Percentiles rank a stretch among this genome's conserved stretches.
Evolutionary conservation across 2,113 vertebrate genomes (phyloP).

Genomic region (Vulpes vulpes): DNA sequence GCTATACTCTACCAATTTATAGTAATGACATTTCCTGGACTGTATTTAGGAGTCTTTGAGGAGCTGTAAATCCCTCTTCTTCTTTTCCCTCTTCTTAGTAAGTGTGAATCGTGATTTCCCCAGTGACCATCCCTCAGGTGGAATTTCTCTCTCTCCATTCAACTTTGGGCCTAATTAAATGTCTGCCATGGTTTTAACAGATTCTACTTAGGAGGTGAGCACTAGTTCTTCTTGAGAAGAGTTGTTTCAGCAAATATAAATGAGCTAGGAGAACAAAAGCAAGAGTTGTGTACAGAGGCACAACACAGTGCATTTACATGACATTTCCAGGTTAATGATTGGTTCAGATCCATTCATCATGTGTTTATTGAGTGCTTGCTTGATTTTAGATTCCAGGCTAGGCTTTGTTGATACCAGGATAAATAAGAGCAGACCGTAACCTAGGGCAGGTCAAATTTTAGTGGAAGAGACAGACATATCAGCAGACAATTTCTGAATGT

Average conservation of each 20-base stretch:
- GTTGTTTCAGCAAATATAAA: slow-evolving; percentile 5
- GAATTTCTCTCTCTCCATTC: slow-evolving; percentile 33
- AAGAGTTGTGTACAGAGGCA: rapidly evolving
- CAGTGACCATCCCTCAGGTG: background rate
- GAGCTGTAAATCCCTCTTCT: background rate
- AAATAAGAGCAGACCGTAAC: background rate
- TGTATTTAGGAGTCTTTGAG: slow-evolving; percentile 36
- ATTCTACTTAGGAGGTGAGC: background rate
- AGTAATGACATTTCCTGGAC: background rate
- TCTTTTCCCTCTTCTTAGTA: background rate
- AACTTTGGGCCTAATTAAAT: slow-evolving; percentile 20
- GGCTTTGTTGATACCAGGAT: background rate
- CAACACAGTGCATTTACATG: background rate
- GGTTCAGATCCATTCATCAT: background rate
- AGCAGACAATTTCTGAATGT: background rate
- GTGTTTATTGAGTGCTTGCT: background rate
- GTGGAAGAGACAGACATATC: background rate
- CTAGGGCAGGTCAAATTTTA: background rate
- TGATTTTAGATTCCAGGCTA: background rate
- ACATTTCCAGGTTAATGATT: background rate
- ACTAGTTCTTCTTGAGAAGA: background rate
- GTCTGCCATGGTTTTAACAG: background rate
- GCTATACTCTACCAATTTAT: background rate
- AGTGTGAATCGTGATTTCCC: slow-evolving; percentile 23
- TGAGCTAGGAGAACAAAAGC: background rate